Base-by-base conservation (phyloP, 2,888 invertebrate genomes). In the Hipparchia semele region DNA sequence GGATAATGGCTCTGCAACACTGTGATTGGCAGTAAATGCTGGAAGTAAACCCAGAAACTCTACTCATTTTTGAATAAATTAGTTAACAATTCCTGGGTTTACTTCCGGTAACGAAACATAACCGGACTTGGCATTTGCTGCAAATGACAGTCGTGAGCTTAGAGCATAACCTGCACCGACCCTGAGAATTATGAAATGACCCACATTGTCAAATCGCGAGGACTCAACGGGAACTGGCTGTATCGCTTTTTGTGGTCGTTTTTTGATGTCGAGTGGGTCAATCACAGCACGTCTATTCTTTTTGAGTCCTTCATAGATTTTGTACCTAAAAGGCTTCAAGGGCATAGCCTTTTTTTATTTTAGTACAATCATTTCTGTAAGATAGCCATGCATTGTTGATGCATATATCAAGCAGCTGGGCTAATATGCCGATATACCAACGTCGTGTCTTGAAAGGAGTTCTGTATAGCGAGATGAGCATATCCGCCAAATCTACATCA, bases 371-470 rank as follows among this genome's bases (percentile, higher is more conserved):
- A 64, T 74, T 58, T 58, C 46, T 58, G 58, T 46, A n/a, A 58
- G 39, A 39, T 39, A 39, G 39, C 39, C 39, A 39, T 39, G 39
- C 39, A 39, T 39, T 39, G 39, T 39, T 39, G 39, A 39, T 39
- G 39, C 39, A 39, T 39, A 39, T 39, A 39, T 39, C 39, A 39
- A 39, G 39, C 45, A 79, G 13, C 69, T 80, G 81, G 8, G 70
- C 78, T 80, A 84, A 84, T 59, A 86, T 80, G 51, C 79, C 78
- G 46, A 84, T 74, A 68, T 83, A 84, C 83, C 84, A 84, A 49
- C 82, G 75, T 49, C 80, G 75, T 39, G 72, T 80, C 62, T 83
- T 81, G 68, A 81, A 78, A 39, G 79, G 78, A 7, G 75, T 81
- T 78, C 73, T 79, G 66, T 82, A 80, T 7, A 81, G 71, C 4